Base-by-base conservation (phyloP, 2,888 invertebrate genomes). In the Drosophila flavopinicola region DNA sequence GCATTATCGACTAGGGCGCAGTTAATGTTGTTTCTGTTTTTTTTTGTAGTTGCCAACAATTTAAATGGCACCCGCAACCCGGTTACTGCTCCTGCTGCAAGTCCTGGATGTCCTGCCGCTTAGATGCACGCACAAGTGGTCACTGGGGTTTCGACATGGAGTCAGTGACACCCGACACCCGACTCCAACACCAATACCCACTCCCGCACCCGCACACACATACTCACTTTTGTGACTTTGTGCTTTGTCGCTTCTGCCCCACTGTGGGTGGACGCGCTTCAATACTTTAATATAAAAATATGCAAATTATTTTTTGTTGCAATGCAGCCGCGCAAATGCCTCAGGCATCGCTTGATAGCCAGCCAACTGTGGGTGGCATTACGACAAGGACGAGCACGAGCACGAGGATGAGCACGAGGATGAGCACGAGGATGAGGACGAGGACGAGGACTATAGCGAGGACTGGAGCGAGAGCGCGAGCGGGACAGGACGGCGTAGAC, bases 201-300 rank as follows among this genome's bases (percentile, higher is more conserved):
- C 13, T 13, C 17, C 11, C 47, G 29, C 37, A 32, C 33, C 20
- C 23, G 10, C 10, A 39, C 27, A 25, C 41, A 29, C 42, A 56
- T 10, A 45, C 32, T 10, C 33, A 41, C 30, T 41, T 23, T 32
- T 39, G 49, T 45, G 41, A 13, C 6, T 24, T 42, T 59, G 66
- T 45, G 54, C 44, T 41, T 52, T 47, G 65, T 32, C 66, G 66
- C 48, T 75, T 72, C n/a, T 80, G 72, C 52, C 66, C 66, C 83
- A 68, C 71, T 68, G 83, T 68, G 70, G n/a, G n/a, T 51, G 58
- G 15, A 25, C 63, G 59, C 57, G 64, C 74, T 68, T 67, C 70
- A 78, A 76, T 82, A 82, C 82, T 82, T 83, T 82, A 68, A 66
- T 57, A 85, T 66, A 74, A 85, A 76, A 83, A 83, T 75, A 75